Evolutionary conservation across 2,888 invertebrate species (phyloP), one percentile per base, ranked within the genome.

Genomic region (Copidosoma aretas): DNA sequence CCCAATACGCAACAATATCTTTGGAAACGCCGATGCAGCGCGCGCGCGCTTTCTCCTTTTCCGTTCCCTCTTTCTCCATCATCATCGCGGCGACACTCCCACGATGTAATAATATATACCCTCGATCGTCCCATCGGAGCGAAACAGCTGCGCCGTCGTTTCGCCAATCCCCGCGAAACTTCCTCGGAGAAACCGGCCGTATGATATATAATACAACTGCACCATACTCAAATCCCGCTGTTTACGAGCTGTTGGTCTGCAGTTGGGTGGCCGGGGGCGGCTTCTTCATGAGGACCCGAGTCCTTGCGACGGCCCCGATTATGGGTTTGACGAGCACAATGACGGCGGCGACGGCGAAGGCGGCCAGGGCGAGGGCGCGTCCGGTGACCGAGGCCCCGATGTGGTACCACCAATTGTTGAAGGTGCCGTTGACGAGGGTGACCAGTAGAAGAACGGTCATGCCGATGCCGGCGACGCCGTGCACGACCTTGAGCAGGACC

Each of bases 271-370:
- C 19, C 52, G 22, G 52, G 19, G 52, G 5, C 4, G 52, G 19
- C 2, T 19, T 49, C 49, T 49, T 69, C 2, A 75, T 71, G 15
- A 82, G 73, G 0, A 81, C 77, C 21, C 73, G 74, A 52, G 75
- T 77, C 43, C 81, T 77, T 3, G 78, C 79, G 0, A 79, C 64
- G 1, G 79, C 78, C 0, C 78, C 79, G 0, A 82, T 68, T 0
- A 81, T 59, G 1, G 83, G 83, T 60, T 81, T 83, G 17, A 80
- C 62, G 3, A 83, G 71, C 0, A 82, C 72, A 3, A 82, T 65
- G 32, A 79, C 25, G 0, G 75, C 79, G 0, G 78, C 82, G 24
- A 82, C 74, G 39, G 81, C 76, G 21, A 80, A 74, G 0, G 81
- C 77, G 0, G 80, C 71, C 39, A 82, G 78, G 0, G 73, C 67